Percentiles rank a stretch among this genome's conserved stretches.
Conservation (phyloP, 1,140 invertebrate species). For the Caerostris darwini region DNA sequence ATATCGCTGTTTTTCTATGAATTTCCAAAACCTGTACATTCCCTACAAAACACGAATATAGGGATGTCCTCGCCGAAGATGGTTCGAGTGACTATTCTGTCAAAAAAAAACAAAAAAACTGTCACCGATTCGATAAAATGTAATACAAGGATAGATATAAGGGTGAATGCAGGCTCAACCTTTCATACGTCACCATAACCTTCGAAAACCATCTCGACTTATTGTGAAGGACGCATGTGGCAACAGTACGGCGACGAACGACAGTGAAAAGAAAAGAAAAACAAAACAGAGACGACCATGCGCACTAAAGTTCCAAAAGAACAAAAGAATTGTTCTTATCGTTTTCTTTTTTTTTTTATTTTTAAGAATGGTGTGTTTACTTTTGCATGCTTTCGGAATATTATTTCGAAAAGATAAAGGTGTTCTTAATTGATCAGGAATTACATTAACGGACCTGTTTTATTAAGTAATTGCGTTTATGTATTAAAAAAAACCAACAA, state of each 20-base stretch:
- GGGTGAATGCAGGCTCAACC: conserved; percentile 11
- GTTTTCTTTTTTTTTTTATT: neutral
- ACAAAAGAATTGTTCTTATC: conserved; percentile 35
- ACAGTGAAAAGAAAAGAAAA: neutral
- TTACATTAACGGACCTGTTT: neutral
- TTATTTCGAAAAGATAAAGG: conserved; percentile 16
- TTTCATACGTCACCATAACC: neutral
- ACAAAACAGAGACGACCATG: neutral
- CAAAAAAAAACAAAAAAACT: neutral
- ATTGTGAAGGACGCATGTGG: conserved; percentile 33
- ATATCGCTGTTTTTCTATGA: too few relatives aligned
- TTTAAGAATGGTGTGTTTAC: neutral
- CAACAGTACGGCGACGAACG: conserved; percentile 9
- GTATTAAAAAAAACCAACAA: too few relatives aligned
- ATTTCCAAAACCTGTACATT: too few relatives aligned
- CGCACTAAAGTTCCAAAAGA: neutral
- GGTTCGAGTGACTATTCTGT: neutral
- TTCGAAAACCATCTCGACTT: conserved; percentile 24
- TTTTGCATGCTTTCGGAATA: neutral
- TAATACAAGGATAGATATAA: conserved; percentile 5
- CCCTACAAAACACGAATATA: too few relatives aligned
- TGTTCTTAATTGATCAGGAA: neutral
- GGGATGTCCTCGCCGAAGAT: neutral
- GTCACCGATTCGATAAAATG: conserved; percentile 14
- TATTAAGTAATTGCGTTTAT: neutral